Percentiles rank a stretch among this genome's conserved stretches.
Evolutionary conservation across 2,888 invertebrate genomes (phyloP).

Genomic region (Therioaphis trifolii): DNA sequence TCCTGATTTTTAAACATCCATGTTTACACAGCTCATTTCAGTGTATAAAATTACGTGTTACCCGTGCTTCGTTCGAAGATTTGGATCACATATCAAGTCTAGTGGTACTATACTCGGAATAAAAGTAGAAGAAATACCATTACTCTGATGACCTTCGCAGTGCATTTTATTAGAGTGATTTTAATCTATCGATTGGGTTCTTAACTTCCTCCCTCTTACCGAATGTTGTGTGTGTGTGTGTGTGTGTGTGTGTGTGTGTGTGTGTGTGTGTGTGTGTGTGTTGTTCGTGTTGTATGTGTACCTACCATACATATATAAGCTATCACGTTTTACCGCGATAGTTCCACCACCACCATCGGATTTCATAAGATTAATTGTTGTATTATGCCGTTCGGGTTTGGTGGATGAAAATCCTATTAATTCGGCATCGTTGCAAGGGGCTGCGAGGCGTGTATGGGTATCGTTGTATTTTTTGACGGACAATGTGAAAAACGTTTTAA

Average conservation of each 20-base stretch:
- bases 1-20: too few relatives aligned
- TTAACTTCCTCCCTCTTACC: too few relatives aligned
- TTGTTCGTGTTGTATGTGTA: too few relatives aligned
- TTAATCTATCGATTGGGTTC: too few relatives aligned
- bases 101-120: too few relatives aligned
- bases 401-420: constrained; percentile 45
- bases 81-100: too few relatives aligned
- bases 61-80: too few relatives aligned
- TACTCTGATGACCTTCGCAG: too few relatives aligned
- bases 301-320: constrained; percentile 22
- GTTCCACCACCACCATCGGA: neutral
- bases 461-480: neutral
- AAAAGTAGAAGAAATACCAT: too few relatives aligned
- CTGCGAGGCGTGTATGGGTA: neutral
- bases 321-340: constrained; percentile 32
- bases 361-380: constrained; percentile 58
- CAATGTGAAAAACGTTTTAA: constrained; percentile 36
- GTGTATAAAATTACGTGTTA: too few relatives aligned
- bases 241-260: neutral
- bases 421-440: neutral
- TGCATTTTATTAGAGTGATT: too few relatives aligned
- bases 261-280: neutral
- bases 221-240: neutral
- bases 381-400: constrained; percentile 48
- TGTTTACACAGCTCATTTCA: too few relatives aligned